These are phyloP conservation scores for Philopotamus ludificatus DNA, from an alignment of 1,140 invertebrate species.

Conservation along the genomic window DNA sequence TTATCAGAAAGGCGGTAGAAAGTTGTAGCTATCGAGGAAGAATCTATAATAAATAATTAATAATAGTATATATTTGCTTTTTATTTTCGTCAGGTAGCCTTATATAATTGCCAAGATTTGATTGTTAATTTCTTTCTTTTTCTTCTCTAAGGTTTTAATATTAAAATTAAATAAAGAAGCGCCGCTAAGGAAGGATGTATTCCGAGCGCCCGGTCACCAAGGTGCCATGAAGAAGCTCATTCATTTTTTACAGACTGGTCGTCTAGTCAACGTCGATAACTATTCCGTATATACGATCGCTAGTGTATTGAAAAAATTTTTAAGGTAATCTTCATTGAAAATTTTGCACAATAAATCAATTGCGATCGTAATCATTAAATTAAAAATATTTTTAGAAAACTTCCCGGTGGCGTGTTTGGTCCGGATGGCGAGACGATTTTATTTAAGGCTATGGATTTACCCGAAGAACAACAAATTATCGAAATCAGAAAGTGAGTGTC, in stretches of 20 bases:
- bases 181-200: conserved; percentile 88
- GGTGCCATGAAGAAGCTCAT: conserved; percentile 95
- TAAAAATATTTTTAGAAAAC: conserved; percentile 63
- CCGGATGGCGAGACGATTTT: conserved; percentile 85
- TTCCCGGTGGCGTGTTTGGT: conserved; percentile 95
- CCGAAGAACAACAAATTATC: conserved; percentile 81
- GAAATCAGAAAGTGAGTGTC: conserved; percentile 87
- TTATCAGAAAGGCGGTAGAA: too few relatives aligned
- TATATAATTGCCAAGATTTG: background rate
- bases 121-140: background rate
- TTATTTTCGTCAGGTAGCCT: background rate
- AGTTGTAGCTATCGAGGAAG: too few relatives aligned
- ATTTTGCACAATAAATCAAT: too few relatives aligned
- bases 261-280: conserved; percentile 95
- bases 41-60: too few relatives aligned
- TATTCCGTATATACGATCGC: conserved; percentile 98
- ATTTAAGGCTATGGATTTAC: conserved; percentile 82
- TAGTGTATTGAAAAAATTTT: conserved; percentile 95
- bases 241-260: conserved; percentile 90
- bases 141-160: conserved; percentile 73
- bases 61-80: background rate
- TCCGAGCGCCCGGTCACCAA: conserved; percentile 91
- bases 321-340: conserved; percentile 62
- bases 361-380: background rate
- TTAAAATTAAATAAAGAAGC: conserved; percentile 94